Evolutionary conservation across 1,140 invertebrate species (phyloP), one percentile per base, ranked within the genome.

Genomic region (Drosophila santomea): DNA sequence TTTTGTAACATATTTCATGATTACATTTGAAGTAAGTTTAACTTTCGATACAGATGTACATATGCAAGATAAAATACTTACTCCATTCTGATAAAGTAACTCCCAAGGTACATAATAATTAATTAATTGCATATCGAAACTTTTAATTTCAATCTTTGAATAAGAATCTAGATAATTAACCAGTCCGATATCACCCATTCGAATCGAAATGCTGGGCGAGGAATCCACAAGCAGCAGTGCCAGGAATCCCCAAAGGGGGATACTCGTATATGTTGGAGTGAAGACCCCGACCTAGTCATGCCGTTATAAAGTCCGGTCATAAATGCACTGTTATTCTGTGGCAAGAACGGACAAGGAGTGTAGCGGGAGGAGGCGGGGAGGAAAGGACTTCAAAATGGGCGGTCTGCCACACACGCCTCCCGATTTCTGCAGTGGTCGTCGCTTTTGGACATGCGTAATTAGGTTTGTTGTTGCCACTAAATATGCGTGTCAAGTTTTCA

Each of bases 401-500:
- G 43, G 15, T 1, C 11, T 39, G 44, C n/a, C 12, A 23, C 36
- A 4, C 8, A 7, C 23, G 11, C 63, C 44, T 1, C 57, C 60
- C 38, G 20, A 36, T 17, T 67, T 36, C 62, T 79, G 80, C 80
- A 83, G 64, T 61, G 64, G 71, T 69, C 56, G 43, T 71, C 41
- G 69, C 82, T 68, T 66, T 72, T 74, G 79, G 76, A 88, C 83
- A 88, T 83, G 75, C 76, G 84, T 88, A 88, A 89, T 88, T 88
- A 88, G 83, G 84, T 88, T 88, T 83, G 75, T 71, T 77, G 79
- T 83, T 83, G 72, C 75, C 84, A 88, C 84, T 89, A 88, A 88
- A 88, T 83, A 88, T 88, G 79, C 84, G 83, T 88, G 83, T 88
- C 83, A 80, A 89, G 83, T 89, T 76, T 89, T 60, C 51, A 68